Percentiles rank a stretch among this genome's conserved stretches.
phyloP scores from a whole-genome alignment of 1,140 invertebrate species.

The Penaeus vannamei region DNA sequence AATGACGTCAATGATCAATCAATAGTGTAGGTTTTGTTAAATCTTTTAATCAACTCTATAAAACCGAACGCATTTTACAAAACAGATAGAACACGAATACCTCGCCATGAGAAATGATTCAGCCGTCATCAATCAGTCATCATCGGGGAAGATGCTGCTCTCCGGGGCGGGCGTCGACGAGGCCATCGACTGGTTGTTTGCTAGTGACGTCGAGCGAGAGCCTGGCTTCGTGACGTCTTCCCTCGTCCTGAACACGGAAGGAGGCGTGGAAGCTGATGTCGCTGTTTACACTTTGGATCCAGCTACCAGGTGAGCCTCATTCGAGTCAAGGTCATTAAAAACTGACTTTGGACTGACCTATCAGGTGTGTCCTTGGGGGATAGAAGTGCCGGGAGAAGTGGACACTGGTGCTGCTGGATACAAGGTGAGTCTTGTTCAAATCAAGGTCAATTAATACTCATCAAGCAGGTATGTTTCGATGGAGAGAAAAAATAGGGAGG shows the following conservation, averaged over 20 bases:
- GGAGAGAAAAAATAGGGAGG: too few species aligned
- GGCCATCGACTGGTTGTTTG: background rate
- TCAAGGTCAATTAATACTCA: too few species aligned
- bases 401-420: too few species aligned
- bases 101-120: background rate
- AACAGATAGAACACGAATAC: background rate
- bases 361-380: too few species aligned
- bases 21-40: background rate
- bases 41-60: background rate
- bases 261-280: background rate
- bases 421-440: too few species aligned
- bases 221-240: background rate
- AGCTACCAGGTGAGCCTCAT: background rate
- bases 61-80: background rate
- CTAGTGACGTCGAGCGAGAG: background rate
- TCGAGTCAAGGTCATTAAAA: background rate
- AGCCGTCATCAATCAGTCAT: slow-evolving; percentile 1
- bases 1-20: background rate
- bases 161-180: background rate
- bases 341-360: background rate
- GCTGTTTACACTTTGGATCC: background rate
- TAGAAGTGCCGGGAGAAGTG: too few species aligned
- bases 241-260: background rate
- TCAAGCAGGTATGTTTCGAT: too few species aligned
- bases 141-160: background rate